Evolutionary conservation across 2,113 vertebrate species (phyloP).

Genomic region (Hirundichthys speculiger): DNA sequence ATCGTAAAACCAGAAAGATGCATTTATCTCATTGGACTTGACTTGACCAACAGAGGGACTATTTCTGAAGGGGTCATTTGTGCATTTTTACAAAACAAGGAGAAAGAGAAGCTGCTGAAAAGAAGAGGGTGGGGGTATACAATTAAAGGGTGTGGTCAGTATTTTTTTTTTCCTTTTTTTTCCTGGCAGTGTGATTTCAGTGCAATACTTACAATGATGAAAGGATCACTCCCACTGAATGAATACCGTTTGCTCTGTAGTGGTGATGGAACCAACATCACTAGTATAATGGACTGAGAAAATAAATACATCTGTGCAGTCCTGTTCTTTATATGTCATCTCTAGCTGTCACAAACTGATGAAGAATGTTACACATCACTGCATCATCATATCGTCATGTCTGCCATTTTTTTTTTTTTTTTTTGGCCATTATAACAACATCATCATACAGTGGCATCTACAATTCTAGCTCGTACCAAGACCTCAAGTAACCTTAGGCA

Average conservation of each 20-base stretch:
- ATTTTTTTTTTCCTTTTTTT: conserved; percentile 18
- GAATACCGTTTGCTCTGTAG: conserved; percentile 12
- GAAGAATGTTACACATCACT: conserved; percentile 25
- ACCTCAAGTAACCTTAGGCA: background rate
- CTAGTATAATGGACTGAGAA: conserved; percentile 16
- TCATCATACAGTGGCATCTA: background rate
- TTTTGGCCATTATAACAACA: conserved; percentile 1
- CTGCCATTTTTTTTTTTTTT: too few relatives aligned
- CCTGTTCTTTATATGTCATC: conserved; percentile 15
- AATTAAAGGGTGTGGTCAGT: conserved; percentile 1
- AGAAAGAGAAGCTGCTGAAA: conserved; percentile 3
- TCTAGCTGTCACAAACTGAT: conserved; percentile 3
- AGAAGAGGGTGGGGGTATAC: background rate
- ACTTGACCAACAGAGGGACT: background rate
- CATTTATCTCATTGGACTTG: conserved; percentile 20
- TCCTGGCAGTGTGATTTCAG: conserved; percentile 17
- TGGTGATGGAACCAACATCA: conserved; percentile 19
- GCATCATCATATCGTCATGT: too few relatives aligned
- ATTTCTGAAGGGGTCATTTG: too few relatives aligned
- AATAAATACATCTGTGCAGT: conserved; percentile 22
- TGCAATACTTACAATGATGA: conserved; percentile 23
- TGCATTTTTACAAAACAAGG: too few relatives aligned
- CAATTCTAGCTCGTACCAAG: background rate
- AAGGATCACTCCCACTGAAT: conserved; percentile 37
- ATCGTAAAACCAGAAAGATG: conserved; percentile 33